Conservation (phyloP, 2,113 vertebrate genomes). For the Hippocampus comes region DNA sequence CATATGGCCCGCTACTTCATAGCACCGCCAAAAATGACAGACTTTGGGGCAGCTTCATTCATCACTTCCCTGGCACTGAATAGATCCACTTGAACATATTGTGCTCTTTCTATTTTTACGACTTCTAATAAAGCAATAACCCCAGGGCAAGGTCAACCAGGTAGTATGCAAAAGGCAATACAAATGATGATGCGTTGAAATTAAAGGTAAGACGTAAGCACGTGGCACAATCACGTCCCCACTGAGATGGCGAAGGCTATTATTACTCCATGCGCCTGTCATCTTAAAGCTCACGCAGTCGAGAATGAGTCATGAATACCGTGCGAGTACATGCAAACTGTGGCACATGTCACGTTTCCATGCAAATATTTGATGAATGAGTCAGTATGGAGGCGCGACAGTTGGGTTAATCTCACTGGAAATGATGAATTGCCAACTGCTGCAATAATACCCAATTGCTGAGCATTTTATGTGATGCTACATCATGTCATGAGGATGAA, state of each 20-base stretch:
- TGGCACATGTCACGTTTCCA: conserved; percentile 43
- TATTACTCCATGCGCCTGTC: conserved; percentile 12
- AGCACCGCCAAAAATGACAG: conserved; percentile 24
- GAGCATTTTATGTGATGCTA: conserved; percentile 49
- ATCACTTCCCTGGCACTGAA: conserved; percentile 13
- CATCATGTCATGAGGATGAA: conserved; percentile 54
- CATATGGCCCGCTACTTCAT: conserved; percentile 13
- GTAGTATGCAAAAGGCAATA: background rate
- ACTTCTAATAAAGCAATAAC: conserved; percentile 4
- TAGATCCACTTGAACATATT: background rate
- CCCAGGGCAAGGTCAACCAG: conserved; percentile 10
- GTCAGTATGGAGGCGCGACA: conserved; percentile 49
- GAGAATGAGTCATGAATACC: background rate
- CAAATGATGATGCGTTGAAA: background rate
- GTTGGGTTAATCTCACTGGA: conserved; percentile 61
- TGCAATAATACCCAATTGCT: conserved; percentile 58
- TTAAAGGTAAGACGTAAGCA: background rate
- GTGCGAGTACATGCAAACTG: background rate
- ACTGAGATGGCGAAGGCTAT: conserved; percentile 2
- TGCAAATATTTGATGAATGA: conserved; percentile 59
- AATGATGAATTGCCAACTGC: conserved; percentile 61
- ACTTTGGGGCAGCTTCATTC: conserved; percentile 16
- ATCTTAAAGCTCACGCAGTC: conserved; percentile 9
- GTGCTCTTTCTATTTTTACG: conserved; percentile 1
- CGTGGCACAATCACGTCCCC: background rate